Percentiles rank a stretch among this genome's conserved stretches.
Conservation (phyloP, 2,888 invertebrate genomes). For the Habrosyne pyritoides region DNA sequence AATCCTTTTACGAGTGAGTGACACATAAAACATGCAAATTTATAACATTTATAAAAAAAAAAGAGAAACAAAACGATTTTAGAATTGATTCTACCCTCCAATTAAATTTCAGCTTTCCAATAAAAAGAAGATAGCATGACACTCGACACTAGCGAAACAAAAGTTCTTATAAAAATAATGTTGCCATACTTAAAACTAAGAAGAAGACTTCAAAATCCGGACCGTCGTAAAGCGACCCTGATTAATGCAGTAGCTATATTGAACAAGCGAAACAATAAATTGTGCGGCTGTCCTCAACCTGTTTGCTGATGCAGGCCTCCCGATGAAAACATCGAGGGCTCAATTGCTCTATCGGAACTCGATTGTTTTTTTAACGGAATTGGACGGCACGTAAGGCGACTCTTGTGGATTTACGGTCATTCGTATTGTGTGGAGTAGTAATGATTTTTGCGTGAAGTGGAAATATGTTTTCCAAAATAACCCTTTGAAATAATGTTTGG, state of each 20-base stretch:
- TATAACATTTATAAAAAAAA: too few species aligned
- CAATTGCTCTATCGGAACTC: constrained; percentile 11
- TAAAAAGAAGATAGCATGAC: too few species aligned
- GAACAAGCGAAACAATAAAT: not conserved
- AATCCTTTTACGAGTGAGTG: too few species aligned
- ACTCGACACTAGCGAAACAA: too few species aligned
- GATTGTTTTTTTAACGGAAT: constrained; percentile 36
- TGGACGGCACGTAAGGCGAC: constrained; percentile 26
- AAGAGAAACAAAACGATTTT: too few species aligned
- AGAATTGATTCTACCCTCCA: too few species aligned
- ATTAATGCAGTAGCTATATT: not conserved
- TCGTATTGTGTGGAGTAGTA: not conserved
- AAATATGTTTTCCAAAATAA: too few species aligned
- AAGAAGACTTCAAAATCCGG: not conserved
- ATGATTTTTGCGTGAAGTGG: not conserved
- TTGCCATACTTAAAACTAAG: too few species aligned
- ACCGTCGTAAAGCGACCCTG: not conserved
- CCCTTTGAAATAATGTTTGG: too few species aligned
- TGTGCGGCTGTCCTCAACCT: constrained; percentile 13
- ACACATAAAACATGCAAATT: too few species aligned
- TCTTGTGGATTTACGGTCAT: constrained; percentile 9
- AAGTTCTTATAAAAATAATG: too few species aligned
- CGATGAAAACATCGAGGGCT: constrained; percentile 28
- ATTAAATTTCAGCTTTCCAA: too few species aligned
- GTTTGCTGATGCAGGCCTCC: constrained; percentile 31